Evolutionary conservation across 2,797 vertebrate species (phyloP), one percentile per base, ranked within the genome.

Genomic region (Rhinogobio ventralis): DNA sequence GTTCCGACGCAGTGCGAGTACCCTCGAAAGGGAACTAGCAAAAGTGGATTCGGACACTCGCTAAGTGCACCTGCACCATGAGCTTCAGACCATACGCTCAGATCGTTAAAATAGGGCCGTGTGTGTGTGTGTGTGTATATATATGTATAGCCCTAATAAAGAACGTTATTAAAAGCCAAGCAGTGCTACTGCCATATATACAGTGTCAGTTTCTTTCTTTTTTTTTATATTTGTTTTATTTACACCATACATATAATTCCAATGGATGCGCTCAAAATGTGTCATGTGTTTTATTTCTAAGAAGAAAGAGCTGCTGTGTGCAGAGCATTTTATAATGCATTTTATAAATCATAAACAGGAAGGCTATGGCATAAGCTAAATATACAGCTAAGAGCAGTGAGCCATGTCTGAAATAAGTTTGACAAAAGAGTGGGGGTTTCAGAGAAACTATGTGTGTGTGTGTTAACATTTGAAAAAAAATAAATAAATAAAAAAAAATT

Each of bases 361-460:
- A 49, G 77, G 19, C 25, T 67, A 36, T 66, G 13, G 15, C 25
- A 23, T 14, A 45, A 14, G 4, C 9, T 66, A 49, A 46, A 64
- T 17, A 60, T 77, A 60, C 7, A 66, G 3, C 28, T 66, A 64
- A 30, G 28, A 33, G 42, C 17, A 49, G 76, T 30, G 42, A 7
- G 66, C 36, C 19, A 30, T 79, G 76, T 23, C 19, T 66, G n/a
- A 46, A 49, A 79, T 62, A 17, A 79, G 39, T 79, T 30, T 79
- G 42, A 66, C 2, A 23, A 79, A 66, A 25, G 9, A 25, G 25
- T 49, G 45, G 19, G 25, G 7, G 57, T 66, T 66, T 78, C 15
- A 78, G 23, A 74, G 5, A 53, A 74, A 53, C 4, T 11, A 7
- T 77, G 53, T 25, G 51, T 57, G 49, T 36, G n/a, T n/a, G 53